phyloP scores from a whole-genome alignment of 23 tunicate genomes.

The Ciona savignyi region DNA sequence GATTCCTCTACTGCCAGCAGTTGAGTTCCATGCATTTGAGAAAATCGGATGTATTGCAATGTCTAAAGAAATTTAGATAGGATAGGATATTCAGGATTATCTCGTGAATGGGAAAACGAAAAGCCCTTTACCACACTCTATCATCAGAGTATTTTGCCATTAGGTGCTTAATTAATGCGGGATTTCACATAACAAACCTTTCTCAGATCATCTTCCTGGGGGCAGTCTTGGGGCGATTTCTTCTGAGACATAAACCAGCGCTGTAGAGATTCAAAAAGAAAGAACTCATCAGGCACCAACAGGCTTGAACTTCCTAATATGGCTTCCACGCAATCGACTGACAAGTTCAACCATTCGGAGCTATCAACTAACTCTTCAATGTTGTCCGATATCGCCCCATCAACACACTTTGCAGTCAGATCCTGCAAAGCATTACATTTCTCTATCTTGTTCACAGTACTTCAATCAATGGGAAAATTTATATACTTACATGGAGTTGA shows the following conservation, averaged over 20 bases:
- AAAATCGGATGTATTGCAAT: slow-evolving; percentile 75
- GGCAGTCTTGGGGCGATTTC: slow-evolving; percentile 41
- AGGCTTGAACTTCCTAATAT: slow-evolving; percentile 60
- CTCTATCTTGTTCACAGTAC: no score
- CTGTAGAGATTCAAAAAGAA: slow-evolving; percentile 67
- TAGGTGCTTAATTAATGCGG: slow-evolving; percentile 15
- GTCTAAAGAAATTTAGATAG: no score
- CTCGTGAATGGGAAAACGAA: no score
- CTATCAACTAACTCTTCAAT: slow-evolving; percentile 80
- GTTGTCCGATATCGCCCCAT: slow-evolving; percentile 93
- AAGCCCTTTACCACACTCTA: no score
- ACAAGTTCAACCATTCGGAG: slow-evolving; percentile 49
- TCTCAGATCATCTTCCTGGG: slow-evolving; percentile 46
- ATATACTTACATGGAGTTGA: slow-evolving; percentile 51
- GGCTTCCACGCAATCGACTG: slow-evolving; percentile 65
- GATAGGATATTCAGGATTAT: no score
- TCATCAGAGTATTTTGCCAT: not conserved
- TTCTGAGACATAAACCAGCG: slow-evolving; percentile 73
- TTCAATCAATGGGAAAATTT: no score
- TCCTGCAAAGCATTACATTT: slow-evolving; percentile 79
- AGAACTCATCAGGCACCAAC: slow-evolving; percentile 87
- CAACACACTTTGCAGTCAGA: slow-evolving; percentile 90
- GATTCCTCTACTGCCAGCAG: slow-evolving; percentile 92
- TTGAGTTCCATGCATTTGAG: slow-evolving; percentile 92
- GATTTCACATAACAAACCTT: slow-evolving; percentile 13